Base-by-base conservation (phyloP, 2,113 vertebrate genomes). In the Petaurus breviceps region DNA sequence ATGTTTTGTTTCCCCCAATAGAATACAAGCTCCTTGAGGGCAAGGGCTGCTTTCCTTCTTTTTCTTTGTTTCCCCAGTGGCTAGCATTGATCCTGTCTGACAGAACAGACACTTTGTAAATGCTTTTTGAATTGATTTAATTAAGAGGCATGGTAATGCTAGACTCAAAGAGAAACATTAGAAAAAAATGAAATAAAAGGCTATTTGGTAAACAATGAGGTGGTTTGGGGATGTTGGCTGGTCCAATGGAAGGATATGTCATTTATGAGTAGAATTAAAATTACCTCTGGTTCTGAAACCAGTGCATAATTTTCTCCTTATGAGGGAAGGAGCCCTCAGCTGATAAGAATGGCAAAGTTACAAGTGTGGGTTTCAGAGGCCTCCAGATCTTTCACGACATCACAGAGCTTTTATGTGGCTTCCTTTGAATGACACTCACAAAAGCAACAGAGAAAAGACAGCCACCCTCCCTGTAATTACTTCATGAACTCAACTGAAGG, bases 221-320 rank as follows among this genome's bases (percentile, higher is more conserved):
- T 9, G 31, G 8, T 55, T 55, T 55, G 31, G 28, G 57, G 2
- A 31, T 68, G 57, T 37, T 31, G 57, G 68, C 89, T 96, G 61
- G 54, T 46, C 93, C 97, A 95, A 93, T 94, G 90, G 94, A 68
- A 91, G 94, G n/a, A 93, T 92, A 95, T 94, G 54, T 92, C 92
- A 93, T 93, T 93, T 96, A 92, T 96, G 96, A 97, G 95, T 96
- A 97, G 94, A 97, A 97, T 92, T 93, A 95, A 96, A 94, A 96
- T 84, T 95, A 89, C 22, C 91, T 97, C 94, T 93, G 93, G 37
- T 97, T 95, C 93, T 97, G 57, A 92, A 92, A 51, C 93, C 90
- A 14, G n/a, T 91, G 51, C 92, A 96, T 26, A 91, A 52, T 96
- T 96, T 96, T 95, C 89, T 55, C 25, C 0, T 46, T 90, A 28